Conservation (phyloP, 2,888 invertebrate species). For the Pammene fasciana region DNA sequence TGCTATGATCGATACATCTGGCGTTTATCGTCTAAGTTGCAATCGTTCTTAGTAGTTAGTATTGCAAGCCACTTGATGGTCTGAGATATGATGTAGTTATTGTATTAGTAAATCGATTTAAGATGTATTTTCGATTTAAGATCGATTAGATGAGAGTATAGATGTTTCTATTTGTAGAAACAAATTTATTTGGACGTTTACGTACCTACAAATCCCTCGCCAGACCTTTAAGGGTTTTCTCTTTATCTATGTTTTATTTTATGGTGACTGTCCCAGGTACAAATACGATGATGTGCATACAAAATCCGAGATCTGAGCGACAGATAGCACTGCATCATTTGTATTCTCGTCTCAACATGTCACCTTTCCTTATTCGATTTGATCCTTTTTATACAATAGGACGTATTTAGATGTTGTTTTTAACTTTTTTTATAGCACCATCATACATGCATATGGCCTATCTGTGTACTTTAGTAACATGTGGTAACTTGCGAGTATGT, state of each 20-base stretch:
- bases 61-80: slow-evolving; percentile 24
- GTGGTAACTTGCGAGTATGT: too few species aligned
- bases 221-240: too few species aligned
- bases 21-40: slow-evolving; percentile 3
- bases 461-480: neutral
- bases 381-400: slow-evolving; percentile 35
- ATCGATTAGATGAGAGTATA: neutral
- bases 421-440: neutral
- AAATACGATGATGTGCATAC: slow-evolving; percentile 34
- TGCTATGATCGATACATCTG: neutral
- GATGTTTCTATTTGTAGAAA: too few species aligned
- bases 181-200: too few species aligned
- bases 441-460: neutral
- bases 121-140: slow-evolving; percentile 18
- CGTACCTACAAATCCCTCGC: too few species aligned
- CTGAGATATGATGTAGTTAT: slow-evolving; percentile 36
- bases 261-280: neutral
- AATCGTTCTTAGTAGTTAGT: slow-evolving; percentile 28
- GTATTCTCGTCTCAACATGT: slow-evolving; percentile 31
- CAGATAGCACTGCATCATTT: slow-evolving; percentile 37
- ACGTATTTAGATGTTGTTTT: slow-evolving; percentile 18
- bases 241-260: neutral
- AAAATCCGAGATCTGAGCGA: slow-evolving; percentile 25
- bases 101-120: slow-evolving; percentile 24
- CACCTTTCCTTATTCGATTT: slow-evolving; percentile 35